phyloP scores from a whole-genome alignment of 1,140 invertebrate genomes.

The Atta colombica region DNA sequence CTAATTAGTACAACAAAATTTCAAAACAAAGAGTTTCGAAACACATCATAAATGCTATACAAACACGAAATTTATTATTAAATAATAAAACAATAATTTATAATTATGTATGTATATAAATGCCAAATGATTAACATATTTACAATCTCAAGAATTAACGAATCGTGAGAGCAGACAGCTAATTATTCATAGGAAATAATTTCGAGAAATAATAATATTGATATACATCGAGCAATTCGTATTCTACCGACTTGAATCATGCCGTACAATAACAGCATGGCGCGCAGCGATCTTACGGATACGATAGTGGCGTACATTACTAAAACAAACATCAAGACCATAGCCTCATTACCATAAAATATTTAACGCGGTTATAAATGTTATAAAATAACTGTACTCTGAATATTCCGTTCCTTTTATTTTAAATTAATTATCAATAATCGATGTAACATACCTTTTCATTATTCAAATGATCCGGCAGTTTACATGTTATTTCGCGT shows the following conservation, averaged over 20 bases:
- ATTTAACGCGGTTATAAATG: neutral
- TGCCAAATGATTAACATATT: neutral
- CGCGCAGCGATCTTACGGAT: neutral
- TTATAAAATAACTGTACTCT: neutral
- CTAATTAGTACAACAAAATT: neutral
- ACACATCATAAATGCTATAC: neutral
- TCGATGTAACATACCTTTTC: neutral
- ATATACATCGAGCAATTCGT: neutral
- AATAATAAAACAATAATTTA: neutral
- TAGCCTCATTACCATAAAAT: neutral
- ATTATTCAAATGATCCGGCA: neutral
- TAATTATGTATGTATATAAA: neutral
- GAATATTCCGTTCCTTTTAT: neutral
- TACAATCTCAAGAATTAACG: neutral
- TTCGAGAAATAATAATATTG: constrained; percentile 14
- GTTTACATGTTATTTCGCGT: neutral
- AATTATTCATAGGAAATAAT: constrained; percentile 13
- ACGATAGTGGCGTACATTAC: neutral
- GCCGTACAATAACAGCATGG: neutral
- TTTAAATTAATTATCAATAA: neutral
- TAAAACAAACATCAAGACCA: constrained; percentile 3
- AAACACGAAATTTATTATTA: neutral
- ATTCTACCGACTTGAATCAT: constrained; percentile 16
- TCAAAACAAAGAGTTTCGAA: neutral
- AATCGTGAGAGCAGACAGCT: constrained; percentile 10